Base-by-base conservation (phyloP, 2,888 invertebrate genomes). In the Perizoma affinitatum region DNA sequence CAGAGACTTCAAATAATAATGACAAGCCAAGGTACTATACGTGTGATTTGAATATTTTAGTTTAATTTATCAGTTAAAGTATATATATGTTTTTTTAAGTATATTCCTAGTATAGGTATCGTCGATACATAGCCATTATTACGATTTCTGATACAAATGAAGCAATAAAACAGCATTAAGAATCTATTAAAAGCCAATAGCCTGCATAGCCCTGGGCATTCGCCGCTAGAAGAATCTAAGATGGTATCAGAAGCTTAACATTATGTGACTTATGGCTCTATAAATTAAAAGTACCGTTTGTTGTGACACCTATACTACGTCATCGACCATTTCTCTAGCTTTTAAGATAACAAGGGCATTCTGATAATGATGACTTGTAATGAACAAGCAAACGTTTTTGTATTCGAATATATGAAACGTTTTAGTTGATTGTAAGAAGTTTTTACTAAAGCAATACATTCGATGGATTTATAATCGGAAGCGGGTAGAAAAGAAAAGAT, bases 231-330 rank as follows among this genome's bases (percentile, higher is more conserved):
- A 83, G 90, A 88, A 90, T 90, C 80, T 79, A 74, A 87, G 91
- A 91, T 90, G 76, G 68, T 90, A 90, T 91, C 90, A 82, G 84
- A 80, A 86, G 87, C 88, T 89, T 87, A 87, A 83, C 85, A 87
- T 85, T 87, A 87, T 84, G 88, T 88, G 87, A 90, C 82, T 88
- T 90, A 92, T 89, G 81, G 84, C 67, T 82, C 79, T 79, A 91
- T 91, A 91, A 92, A 91, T 87, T 22, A 86, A 87, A 83, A 79
- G 76, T 82, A 87, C 90, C 87, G 90, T 89, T 68, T 86, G 79
- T 71, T 80, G 73, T 74, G 84, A 86, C 87, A 90, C 87, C 85
- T 84, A 84, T 82, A 86, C 36, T 85, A 86, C 84, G 86, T 89
- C 88, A 87, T 77, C 83, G 75, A 64, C 68, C 68, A 64, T 67